These are phyloP conservation scores for Larimichthys crocea DNA, from an alignment of 2,113 vertebrate species.

Conservation along the genomic window DNA sequence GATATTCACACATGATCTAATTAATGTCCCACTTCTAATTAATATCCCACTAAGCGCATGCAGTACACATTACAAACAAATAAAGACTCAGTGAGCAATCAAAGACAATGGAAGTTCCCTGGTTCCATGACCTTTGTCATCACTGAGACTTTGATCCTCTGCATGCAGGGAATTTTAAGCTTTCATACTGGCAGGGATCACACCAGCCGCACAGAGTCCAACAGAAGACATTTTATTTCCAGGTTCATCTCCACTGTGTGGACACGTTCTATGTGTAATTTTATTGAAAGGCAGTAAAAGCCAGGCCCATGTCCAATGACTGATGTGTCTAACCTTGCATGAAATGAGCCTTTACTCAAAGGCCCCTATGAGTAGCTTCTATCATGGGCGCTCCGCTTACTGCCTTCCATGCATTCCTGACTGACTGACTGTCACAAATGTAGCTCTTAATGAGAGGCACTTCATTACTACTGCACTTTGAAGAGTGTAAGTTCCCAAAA, in stretches of 20 bases:
- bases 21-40: constrained; percentile 62
- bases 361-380: constrained; percentile 64
- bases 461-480: constrained; percentile 74
- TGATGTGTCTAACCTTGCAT: constrained; percentile 86
- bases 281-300: constrained; percentile 79
- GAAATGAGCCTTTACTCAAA: constrained; percentile 82
- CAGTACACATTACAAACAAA: constrained; percentile 52
- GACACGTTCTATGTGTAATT: constrained; percentile 77
- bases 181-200: constrained; percentile 44
- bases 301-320: constrained; percentile 75
- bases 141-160: constrained; percentile 48
- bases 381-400: constrained; percentile 60
- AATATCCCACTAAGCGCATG: constrained; percentile 51
- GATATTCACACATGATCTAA: constrained; percentile 56
- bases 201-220: constrained; percentile 43
- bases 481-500: constrained; percentile 67
- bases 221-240: constrained; percentile 72
- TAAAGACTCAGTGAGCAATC: constrained; percentile 38
- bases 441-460: constrained; percentile 76
- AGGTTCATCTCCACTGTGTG: constrained; percentile 65
- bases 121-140: constrained; percentile 59
- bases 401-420: constrained; percentile 63
- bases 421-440: constrained; percentile 75
- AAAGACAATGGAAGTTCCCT: constrained; percentile 55
- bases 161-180: constrained; percentile 57